These are phyloP conservation scores for Hiodon alosoides DNA, from an alignment of 2,113 vertebrate genomes.

Conservation along the genomic window DNA sequence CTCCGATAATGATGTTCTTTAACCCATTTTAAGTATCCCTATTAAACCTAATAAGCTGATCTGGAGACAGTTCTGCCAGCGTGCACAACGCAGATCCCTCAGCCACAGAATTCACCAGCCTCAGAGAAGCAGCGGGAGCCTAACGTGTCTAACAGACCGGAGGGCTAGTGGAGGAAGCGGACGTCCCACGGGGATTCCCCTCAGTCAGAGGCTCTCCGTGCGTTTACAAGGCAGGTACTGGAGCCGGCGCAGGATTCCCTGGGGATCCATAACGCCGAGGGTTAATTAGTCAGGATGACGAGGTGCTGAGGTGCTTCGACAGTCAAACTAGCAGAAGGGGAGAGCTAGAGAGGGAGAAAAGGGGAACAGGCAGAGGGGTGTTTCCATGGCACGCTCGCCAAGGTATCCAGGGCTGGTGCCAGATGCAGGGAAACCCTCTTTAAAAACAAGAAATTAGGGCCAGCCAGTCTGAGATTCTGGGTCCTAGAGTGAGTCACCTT, in stretches of 20 bases:
- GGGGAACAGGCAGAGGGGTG: conserved; percentile 41
- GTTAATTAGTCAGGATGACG: conserved; percentile 26
- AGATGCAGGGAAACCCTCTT: conserved; percentile 75
- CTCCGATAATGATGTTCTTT: too few relatives aligned
- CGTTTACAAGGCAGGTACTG: conserved; percentile 38
- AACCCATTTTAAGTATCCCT: too few relatives aligned
- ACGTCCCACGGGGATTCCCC: conserved; percentile 28
- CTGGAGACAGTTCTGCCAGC: too few relatives aligned
- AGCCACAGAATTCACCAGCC: too few relatives aligned
- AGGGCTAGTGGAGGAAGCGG: conserved; percentile 18
- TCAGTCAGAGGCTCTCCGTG: conserved; percentile 39
- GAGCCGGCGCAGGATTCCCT: neutral
- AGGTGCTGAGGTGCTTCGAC: conserved; percentile 18
- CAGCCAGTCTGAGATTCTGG: conserved; percentile 18
- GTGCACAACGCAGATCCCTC: too few relatives aligned
- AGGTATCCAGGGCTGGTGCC: conserved; percentile 69
- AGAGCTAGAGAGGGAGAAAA: neutral
- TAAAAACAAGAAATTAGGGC: conserved; percentile 65
- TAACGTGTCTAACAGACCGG: conserved; percentile 16
- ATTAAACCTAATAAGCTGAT: too few relatives aligned
- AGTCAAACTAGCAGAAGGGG: neutral
- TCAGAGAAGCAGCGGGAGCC: neutral
- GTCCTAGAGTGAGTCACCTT: conserved; percentile 40
- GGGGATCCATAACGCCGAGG: conserved; percentile 29
- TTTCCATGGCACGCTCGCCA: conserved; percentile 73